Base-by-base conservation (phyloP, 2,797 vertebrate species). In the Sus cebifrons region DNA sequence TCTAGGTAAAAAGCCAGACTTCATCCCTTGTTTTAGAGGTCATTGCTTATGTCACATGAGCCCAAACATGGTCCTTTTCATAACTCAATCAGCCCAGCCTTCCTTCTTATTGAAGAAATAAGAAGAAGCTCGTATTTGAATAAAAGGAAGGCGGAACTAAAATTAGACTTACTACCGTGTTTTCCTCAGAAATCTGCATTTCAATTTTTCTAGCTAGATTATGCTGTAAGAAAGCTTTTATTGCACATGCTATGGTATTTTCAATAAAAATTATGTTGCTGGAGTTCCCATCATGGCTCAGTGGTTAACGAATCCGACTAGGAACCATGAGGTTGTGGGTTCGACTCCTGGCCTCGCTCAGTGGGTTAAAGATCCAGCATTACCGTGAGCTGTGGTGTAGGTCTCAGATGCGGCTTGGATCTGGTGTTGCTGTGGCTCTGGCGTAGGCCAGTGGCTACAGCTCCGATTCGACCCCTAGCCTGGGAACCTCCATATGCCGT, bases 51-150 rank as follows among this genome's bases (percentile, higher is more conserved):
- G 13, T 65, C 40, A 65, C 27, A 10, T 0, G 2, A 56, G 68
- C 3, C 7, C 60, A 36, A 86, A 87, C 25, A 25, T 1, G 29
- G 73, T 81, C 23, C 40, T 77, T 75, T 82, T 18, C 15, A 6
- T 73, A 36, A 29, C 21, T 87, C 58, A 77, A 86, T 60, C 49
- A 44, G 18, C 32, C 71, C 49, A 29, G 78, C 18, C 27, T 88
- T 82, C 52, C 60, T 88, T 93, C 73, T 17, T 84, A 91, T 68
- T 29, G 54, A 83, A 96, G 67, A 91, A 83, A 68, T 95, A 68
- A 77, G 71, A 95, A 79, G 36, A 68, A 68, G 54, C 9, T 58
- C 15, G 1, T 49, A 54, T 74, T 87, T 93, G n/a, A 92, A 67
- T 54, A 73, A 78, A 93, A 95, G 23, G 23, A 64, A 89, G 12